These are phyloP conservation scores for Homarus gammarus DNA, from an alignment of 2,888 invertebrate genomes.

Conservation along the genomic window DNA sequence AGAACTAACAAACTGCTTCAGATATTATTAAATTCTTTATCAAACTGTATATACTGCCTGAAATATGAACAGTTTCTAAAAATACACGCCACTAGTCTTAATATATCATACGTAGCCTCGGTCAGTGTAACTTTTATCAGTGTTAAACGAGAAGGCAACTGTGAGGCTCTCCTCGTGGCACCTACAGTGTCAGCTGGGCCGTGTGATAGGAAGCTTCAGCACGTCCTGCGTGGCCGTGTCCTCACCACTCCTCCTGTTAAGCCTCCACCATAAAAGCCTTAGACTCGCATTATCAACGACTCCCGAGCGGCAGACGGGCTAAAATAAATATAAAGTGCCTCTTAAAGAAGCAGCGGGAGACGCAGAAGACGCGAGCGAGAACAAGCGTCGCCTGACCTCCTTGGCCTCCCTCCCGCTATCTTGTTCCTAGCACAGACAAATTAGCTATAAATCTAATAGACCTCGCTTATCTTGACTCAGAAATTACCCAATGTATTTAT, in stretches of 20 bases:
- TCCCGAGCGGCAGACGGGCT: not conserved
- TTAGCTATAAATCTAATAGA: conserved; percentile 26
- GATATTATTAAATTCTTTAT: no score
- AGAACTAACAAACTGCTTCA: no score
- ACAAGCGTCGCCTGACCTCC: not conserved
- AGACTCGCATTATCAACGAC: not conserved
- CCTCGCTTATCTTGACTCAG: conserved; percentile 5
- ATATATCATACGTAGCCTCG: no score
- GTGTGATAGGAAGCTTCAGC: no score
- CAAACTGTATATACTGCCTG: no score
- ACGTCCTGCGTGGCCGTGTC: no score
- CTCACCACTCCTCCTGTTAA: not conserved
- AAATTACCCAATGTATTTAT: conserved; percentile 14
- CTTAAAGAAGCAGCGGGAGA: not conserved
- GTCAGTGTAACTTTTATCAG: no score
- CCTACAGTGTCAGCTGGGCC: no score
- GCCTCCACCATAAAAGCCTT: not conserved
- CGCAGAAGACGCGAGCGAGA: not conserved
- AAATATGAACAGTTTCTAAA: no score
- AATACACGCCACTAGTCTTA: no score
- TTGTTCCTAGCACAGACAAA: conserved; percentile 21
- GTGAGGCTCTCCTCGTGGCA: no score
- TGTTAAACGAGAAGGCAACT: no score
- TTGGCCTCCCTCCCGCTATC: conserved; percentile 4
- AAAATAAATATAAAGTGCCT: not conserved